Evolutionary conservation across 2,888 invertebrate species (phyloP), one percentile per base, ranked within the genome.

Genomic region (Drosophila picticornis): DNA sequence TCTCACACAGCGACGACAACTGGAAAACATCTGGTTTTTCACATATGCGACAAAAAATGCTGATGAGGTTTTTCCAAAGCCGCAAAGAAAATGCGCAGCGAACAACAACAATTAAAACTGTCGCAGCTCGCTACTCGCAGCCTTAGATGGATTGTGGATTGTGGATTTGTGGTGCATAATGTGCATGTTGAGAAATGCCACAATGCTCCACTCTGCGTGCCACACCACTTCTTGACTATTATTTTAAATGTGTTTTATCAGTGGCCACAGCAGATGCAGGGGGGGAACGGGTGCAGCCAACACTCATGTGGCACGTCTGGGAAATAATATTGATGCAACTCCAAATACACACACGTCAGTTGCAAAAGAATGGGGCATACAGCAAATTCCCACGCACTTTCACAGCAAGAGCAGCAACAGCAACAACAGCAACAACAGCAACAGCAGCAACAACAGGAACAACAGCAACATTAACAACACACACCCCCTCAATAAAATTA

Each of bases 101-200:
- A 80, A 67, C 81, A 77, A 60, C 77, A 67, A 64, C 84, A 87
- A 85, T 85, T 85, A 85, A 84, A 89, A 85, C 56, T 89, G 90
- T 85, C 85, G 72, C 85, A 77, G 76, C 76, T 65, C 85, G 70
- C 84, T 70, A 72, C 75, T 65, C n/a, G 50, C 34, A 66, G 69
- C 81, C 90, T 69, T 77, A 85, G 83, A 83, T 85, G 83, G 83
- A 77, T 83, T 74, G 46, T 62, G 34, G 68, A 61, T 16, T 40
- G 62, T 19, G 40, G 22, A 38, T 38, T 38, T 32, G 48, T 62
- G 53, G 58, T 63, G 72, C 66, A 71, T 75, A 60, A 52, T 64
- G 57, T 59, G 57, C 40, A 46, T 25, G 68, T 65, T 70, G 75
- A 59, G 43, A 74, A 66, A 60, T 61, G 72, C 48, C 66, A 31